These are phyloP conservation scores for Pseudachorutes palmiensis DNA, from an alignment of 1,140 invertebrate species.

Conservation along the genomic window DNA sequence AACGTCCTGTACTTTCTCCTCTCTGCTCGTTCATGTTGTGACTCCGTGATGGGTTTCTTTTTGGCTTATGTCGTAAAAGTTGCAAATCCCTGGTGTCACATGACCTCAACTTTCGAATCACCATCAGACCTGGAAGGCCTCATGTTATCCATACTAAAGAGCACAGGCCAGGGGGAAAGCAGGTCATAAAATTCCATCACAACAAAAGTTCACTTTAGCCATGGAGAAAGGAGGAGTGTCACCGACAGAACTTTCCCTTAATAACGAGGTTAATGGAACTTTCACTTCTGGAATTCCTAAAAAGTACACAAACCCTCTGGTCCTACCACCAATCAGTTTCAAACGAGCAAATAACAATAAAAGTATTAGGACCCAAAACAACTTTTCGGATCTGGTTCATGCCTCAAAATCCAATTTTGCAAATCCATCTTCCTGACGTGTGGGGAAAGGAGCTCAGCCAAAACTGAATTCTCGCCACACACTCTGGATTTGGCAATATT, in stretches of 20 bases:
- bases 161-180: not conserved
- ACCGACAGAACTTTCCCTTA: no score
- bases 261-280: no score
- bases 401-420: no score
- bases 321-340: no score
- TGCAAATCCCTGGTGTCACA: constrained; percentile 8
- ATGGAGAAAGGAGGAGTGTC: not conserved
- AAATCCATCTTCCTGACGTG: no score
- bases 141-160: constrained; percentile 10
- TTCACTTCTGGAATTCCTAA: no score
- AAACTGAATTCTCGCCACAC: not conserved
- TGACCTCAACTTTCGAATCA: constrained; percentile 6
- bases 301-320: no score
- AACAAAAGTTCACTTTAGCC: not conserved
- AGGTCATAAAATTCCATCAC: constrained; percentile 5
- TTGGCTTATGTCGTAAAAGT: not conserved
- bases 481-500: no score
- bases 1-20: no score
- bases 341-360: no score
- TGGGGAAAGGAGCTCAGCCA: not conserved
- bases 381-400: no score
- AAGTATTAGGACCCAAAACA: no score
- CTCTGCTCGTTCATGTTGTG: constrained; percentile 3
- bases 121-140: not conserved
- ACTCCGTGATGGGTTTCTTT: not conserved